Conservation (phyloP, 2,888 invertebrate genomes). For the Lithophane ornitopus region DNA sequence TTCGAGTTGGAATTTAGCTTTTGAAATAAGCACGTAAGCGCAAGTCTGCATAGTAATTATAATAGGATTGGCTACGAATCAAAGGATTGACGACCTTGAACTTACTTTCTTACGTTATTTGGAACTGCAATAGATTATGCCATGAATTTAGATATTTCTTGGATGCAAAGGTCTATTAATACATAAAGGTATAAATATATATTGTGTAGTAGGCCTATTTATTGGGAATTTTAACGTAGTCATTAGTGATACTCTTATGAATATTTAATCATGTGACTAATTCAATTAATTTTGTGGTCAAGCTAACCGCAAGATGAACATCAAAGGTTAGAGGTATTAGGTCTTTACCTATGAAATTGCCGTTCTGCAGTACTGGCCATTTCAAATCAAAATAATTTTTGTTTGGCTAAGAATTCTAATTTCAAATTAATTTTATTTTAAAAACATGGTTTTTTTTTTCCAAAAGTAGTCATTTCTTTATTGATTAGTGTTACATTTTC, state of each 20-base stretch:
- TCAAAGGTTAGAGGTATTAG: not conserved
- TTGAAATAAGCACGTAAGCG: not conserved
- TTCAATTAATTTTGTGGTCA: slow-evolving; percentile 12
- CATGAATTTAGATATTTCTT: not conserved
- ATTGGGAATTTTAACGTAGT: not conserved
- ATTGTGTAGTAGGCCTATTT: not conserved
- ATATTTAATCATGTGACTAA: not conserved
- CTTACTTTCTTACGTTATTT: not conserved
- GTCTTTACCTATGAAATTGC: too few relatives aligned
- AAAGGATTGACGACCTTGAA: not conserved
- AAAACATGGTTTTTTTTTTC: too few relatives aligned
- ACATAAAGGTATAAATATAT: not conserved
- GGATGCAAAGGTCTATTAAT: too few relatives aligned
- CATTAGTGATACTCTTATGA: not conserved
- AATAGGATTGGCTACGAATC: not conserved
- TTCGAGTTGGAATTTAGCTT: not conserved
- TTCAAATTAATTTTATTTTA: too few relatives aligned
- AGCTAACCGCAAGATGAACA: not conserved
- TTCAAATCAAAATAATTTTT: too few relatives aligned
- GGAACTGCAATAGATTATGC: not conserved
- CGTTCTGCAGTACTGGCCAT: too few relatives aligned
- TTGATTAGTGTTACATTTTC: too few relatives aligned
- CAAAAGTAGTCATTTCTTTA: too few relatives aligned
- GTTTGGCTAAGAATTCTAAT: too few relatives aligned
- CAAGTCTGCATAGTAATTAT: not conserved